Evolutionary conservation across 1,140 invertebrate genomes (phyloP), one percentile per base, ranked within the genome.

Genomic region (Lepidurus couesii): DNA sequence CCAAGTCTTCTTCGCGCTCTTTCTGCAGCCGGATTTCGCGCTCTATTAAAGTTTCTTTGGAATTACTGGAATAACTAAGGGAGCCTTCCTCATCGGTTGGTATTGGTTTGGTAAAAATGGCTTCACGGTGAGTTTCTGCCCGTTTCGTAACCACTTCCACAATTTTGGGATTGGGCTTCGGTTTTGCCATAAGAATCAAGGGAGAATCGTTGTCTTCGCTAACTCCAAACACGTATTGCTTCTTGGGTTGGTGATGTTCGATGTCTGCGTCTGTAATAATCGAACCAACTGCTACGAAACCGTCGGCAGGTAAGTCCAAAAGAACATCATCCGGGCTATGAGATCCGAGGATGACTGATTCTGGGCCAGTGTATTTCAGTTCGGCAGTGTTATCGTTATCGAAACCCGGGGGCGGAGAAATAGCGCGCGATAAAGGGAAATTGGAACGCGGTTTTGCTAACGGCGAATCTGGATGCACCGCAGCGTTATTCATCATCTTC

Each of bases 1-100:
- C 80, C 0, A 86, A 73, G 45, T 84, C 83, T 74, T 82, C 83
- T 78, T 86, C 86, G 34, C 85, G 79, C 79, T 86, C 85, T 42
- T 78, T 80, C 80, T 87, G 86, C n/a, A 85, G 78, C 26, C 85
- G 81, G 44, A 87, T 86, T 80, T 86, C 85, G 26, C 82, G 81
- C 74, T 85, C 84, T 11, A 86, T 84, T 13, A 86, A 83, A 77
- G 83, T 86, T 79, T 86, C 86, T 42, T 65, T 43, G 21, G 75
- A 76, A 47, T 79, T 77, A 16, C 7, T 10, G 1, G 77, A 42
- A n/a, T 11, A 6, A 13, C 42, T 43, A 45, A 77, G 65, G 65
- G 21, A n/a, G 42, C 47, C 24, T 16, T 75, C 74, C 13, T 45
- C 73, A 44, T 79, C 75, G 42, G 16, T 47, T 7, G 75, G n/a